Evolutionary conservation across 2,797 vertebrate species (phyloP).

Genomic region (Pitangus sulphuratus): DNA sequence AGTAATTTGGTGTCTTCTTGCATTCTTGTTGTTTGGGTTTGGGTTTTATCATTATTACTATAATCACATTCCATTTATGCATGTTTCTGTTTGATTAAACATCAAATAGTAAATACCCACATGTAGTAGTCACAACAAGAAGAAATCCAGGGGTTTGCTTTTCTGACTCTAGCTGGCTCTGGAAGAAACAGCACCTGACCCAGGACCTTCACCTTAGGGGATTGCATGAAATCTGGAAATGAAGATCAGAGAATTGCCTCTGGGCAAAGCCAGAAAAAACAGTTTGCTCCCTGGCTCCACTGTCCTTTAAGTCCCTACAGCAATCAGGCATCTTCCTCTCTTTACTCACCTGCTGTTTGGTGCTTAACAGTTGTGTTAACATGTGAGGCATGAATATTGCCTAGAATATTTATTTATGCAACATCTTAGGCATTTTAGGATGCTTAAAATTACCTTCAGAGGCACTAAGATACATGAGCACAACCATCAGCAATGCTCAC

Average conservation of each 20-base stretch:
- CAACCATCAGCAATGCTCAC: background rate
- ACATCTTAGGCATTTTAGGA: background rate
- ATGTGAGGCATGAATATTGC: background rate
- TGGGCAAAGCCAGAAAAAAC: background rate
- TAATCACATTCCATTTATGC: slow-evolving; percentile 12
- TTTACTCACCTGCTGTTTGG: background rate
- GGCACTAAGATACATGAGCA: background rate
- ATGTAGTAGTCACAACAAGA: background rate
- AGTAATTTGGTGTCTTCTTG: background rate
- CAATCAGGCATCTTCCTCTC: background rate
- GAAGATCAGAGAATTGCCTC: background rate
- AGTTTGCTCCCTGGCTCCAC: background rate
- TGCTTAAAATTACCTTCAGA: background rate
- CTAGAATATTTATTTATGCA: background rate
- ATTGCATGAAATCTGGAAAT: background rate
- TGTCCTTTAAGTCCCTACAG: background rate
- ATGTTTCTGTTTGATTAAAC: background rate
- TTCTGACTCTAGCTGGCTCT: background rate
- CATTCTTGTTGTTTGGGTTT: background rate
- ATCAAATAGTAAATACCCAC: background rate
- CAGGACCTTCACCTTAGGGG: background rate
- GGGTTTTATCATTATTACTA: background rate
- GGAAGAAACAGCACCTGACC: background rate
- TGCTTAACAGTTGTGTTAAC: background rate
- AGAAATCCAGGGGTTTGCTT: background rate